phyloP scores from a whole-genome alignment of 2,888 invertebrate genomes.

The Dyspetes luteomarginatus region DNA sequence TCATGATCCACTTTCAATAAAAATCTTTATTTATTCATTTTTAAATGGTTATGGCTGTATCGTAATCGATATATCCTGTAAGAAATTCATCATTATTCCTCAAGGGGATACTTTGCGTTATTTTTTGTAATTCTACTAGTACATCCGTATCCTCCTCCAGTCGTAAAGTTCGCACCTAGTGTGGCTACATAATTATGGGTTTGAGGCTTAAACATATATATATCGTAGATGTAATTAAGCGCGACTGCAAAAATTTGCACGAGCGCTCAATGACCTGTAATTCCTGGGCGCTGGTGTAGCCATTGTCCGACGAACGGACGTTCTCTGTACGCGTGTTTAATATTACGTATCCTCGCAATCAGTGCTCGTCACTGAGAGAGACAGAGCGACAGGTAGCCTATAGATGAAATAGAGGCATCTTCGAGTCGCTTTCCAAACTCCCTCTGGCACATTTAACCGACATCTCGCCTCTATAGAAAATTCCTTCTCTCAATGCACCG shows the following conservation, averaged over 20 bases:
- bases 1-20: neutral
- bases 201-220: conserved; percentile 8
- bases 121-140: conserved; percentile 10
- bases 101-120: conserved; percentile 2
- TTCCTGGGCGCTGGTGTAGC: conserved; percentile 59
- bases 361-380: neutral
- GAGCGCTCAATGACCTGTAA: conserved; percentile 67
- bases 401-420: conserved; percentile 13
- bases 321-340: conserved; percentile 33
- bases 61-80: neutral
- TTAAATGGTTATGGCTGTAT: neutral
- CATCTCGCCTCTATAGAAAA: neutral
- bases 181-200: conserved; percentile 47
- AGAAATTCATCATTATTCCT: neutral
- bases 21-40: neutral
- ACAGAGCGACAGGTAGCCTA: neutral
- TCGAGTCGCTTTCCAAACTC: neutral
- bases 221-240: conserved; percentile 53
- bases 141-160: conserved; percentile 20
- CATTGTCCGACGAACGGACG: conserved; percentile 61
- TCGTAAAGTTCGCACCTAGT: conserved; percentile 54
- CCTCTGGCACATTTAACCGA: conserved; percentile 5
- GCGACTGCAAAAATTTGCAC: conserved; percentile 62
- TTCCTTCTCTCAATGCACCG: neutral
- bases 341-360: conserved; percentile 26